Evolutionary conservation across 2,797 vertebrate genomes (phyloP), one percentile per base, ranked within the genome.

Genomic region (Mico argentatus): DNA sequence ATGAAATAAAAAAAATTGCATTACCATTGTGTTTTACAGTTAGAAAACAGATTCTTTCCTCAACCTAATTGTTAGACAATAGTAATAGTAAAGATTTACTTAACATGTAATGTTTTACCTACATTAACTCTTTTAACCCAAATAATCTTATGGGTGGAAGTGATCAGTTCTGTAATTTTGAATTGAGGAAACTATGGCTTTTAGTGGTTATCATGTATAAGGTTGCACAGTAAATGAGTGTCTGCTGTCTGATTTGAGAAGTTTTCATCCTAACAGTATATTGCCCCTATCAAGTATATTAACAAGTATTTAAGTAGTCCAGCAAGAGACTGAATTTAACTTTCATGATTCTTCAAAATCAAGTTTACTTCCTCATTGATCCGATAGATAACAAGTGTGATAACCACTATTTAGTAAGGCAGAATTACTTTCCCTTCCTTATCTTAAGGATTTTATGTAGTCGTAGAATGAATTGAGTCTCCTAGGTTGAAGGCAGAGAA

Each of bases 301-400:
- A 94, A 91, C n/a, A 95, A 36, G 17, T 91, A 77, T 83, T 93
- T 96, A 89, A 39, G 13, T 76, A 79, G 17, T 70, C 24, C n/a
- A 83, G 19, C 24, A 79, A 30, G 15, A 59, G 73, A 83, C 26
- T 81, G 39, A 89, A 76, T 79, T 90, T 91, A 80, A 79, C 39
- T 52, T 97, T 61, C 4, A 77, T 50, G 19, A 55, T 39, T 41
- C 26, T 96, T 77, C 22, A 93, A 24, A 82, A 20, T 86, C 41
- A 27, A 2, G 15, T 59, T 91, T 92, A 75, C 41, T 59, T 92
- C 41, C 48, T 84, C 20, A 81, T 80, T 92, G 36, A 19, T 82
- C 14, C 8, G 9, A 24, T 55, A 88, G 9, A 24, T 55, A 88
- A 30, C 36, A 84, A 46, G 59, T 91, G 26, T 86, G 41, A 27